Base-by-base conservation (phyloP, 2,113 vertebrate species). In the Rousettus leschenaultii region DNA sequence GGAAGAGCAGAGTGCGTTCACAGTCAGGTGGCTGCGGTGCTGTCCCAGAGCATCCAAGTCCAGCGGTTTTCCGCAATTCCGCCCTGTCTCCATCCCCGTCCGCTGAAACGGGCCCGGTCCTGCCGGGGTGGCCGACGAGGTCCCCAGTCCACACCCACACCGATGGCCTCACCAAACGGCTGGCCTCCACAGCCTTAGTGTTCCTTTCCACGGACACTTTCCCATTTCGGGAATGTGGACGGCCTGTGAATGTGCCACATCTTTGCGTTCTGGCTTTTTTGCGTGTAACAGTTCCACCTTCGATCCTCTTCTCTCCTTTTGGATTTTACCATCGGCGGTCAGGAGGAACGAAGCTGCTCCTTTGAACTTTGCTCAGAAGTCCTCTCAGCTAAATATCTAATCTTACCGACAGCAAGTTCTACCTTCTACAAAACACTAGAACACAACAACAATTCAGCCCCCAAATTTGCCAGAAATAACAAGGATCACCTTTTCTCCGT, bases 301-400 rank as follows among this genome's bases (percentile, higher is more conserved):
- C 3, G 33, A 28, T 51, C 66, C 57, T 8, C 24, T 71, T 73
- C 18, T 45, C 10, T 45, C 53, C 14, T 83, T 26, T 68, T 16
- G 28, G 16, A 26, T 70, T 88, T 94, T 61, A 40, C 40, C 45
- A 10, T 38, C 14, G 79, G n/a, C 38, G 45, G 0, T 61, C 45
- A 66, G 10, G 19, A 93, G 51, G 15, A 61, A 61, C 8, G 5
- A 45, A 91, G n/a, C 19, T 16, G 9, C 4, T 63, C 26, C 18
- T 38, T 59, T 55, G 63, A 77, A 4, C 38, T 82, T 82, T 90
- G 43, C 48, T 74, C 57, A 77, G 43, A 79, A 90, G 40, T 45
- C 16, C 45, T 15, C 21, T 59, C 40, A 87, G 35, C 35, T 68
- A 63, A 57, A 57, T 70, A 40, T 28, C 21, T 30, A 68, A 8